Base-by-base conservation (phyloP, 2,113 vertebrate species). In the Raja brachyura region DNA sequence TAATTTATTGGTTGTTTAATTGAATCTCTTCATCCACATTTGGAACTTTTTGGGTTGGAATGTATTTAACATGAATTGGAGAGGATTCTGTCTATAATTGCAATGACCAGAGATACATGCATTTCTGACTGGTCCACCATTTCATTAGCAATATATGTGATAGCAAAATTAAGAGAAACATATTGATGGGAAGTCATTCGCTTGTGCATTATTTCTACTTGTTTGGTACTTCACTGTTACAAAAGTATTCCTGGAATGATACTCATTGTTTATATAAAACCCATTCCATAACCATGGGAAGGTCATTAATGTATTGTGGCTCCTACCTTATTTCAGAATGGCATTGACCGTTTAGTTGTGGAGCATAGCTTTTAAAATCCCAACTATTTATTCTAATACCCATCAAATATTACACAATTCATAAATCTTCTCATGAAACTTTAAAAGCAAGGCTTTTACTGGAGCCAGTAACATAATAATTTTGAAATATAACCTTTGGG, bases 341-440 rank as follows among this genome's bases (percentile, higher is more conserved):
- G 22, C 73, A 28, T 22, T 74, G 18, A 74, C 70, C 33, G 14
- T 92, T 92, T 73, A 25, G 10, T 3, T 92, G 22, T 73, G 73
- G 70, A 73, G 39, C 9, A 20, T 74, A 92, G 5, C 73, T 8
- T 54, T 92, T 48, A 73, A n/a, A 73, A 25, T 54, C 16, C 11
- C 56, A 33, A 92, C n/a, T 92, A 73, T 92, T 92, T 92, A 92
- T 92, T 92, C 90, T 8, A 92, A 73, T 48, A 28, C 10, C 39
- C 20, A 28, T 73, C 22, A 92, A 92, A 73, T 92, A 8, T 92
- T 92, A 73, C 1, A 5, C 68, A 73, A 73, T 92, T 92, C 90
- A 73, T 74, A 92, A 92, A 13, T 73, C 39, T 54, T 7, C 22
- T 39, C 68, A 74, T 5, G 8, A 88, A 92, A 73, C 68, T 54